A percentile compares a stretch with the other conserved stretches of the same genome.
Evolutionary conservation across 1,140 invertebrate species (phyloP).

Genomic region (Pteromalus puparum): DNA sequence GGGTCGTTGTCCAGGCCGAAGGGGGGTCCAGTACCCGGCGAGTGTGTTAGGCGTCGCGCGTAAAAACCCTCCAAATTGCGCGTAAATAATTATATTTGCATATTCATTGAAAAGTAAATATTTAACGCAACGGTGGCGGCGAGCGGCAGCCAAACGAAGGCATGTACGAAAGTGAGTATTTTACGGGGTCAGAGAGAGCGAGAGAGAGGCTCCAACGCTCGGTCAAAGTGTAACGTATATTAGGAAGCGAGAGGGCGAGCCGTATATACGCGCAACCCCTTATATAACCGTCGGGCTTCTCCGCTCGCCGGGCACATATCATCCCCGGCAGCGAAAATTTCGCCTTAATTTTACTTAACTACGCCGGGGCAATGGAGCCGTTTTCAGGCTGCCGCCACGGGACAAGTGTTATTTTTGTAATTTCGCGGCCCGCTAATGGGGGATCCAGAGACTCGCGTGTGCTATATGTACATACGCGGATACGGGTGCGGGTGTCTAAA

Average conservation of each 20-base stretch:
- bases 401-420: slow-evolving; percentile 71
- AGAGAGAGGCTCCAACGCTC: slow-evolving; percentile 36
- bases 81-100: slow-evolving; percentile 77
- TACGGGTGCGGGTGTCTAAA: slow-evolving; percentile 1
- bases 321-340: slow-evolving; percentile 61
- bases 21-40: slow-evolving; percentile 55
- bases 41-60: slow-evolving; percentile 59
- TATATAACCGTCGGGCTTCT: slow-evolving; percentile 51
- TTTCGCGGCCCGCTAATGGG: slow-evolving; percentile 64
- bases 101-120: slow-evolving; percentile 77
- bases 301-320: slow-evolving; percentile 18
- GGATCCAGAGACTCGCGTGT: slow-evolving; percentile 35
- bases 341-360: slow-evolving; percentile 70
- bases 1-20: slow-evolving; percentile 45
- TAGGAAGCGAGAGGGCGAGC: slow-evolving; percentile 54
- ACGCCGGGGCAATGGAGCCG: slow-evolving; percentile 36
- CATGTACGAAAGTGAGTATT: slow-evolving; percentile 31
- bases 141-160: slow-evolving; percentile 38
- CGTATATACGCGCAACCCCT: slow-evolving; percentile 46
- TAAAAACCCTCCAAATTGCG: slow-evolving; percentile 74
- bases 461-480: too few species aligned
- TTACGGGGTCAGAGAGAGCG: slow-evolving; percentile 19
- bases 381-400: slow-evolving; percentile 26
- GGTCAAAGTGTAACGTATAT: slow-evolving; percentile 70
- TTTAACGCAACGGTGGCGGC: slow-evolving; percentile 63